Evolutionary conservation across 2,888 invertebrate species (phyloP), one percentile per base, ranked within the genome.

Genomic region (Rhagium mordax): DNA sequence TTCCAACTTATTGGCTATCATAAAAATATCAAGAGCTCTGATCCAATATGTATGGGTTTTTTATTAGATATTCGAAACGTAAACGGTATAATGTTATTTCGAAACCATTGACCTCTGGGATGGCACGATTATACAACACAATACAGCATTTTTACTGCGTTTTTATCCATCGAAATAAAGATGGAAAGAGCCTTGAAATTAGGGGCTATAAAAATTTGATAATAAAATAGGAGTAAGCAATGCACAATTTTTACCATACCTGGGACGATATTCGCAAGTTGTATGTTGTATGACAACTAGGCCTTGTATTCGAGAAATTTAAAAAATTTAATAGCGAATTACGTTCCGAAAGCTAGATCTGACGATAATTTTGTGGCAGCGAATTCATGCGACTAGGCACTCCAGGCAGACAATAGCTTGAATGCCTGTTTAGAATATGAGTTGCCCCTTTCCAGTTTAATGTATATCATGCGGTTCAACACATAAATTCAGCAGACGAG

Each of bases 1-100:
- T 51, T 51, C 64, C 64, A 51, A 64, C 64, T 49, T 64, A 64
- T 64, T 64, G 64, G 64, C 64, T 27, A 64, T 64, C 49, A 27
- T 64, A 64, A 64, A 61, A 64, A 18, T 64, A 64, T 64, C 27
- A 8, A 15, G 64, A 49, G 64, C 64, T 64, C 27, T 51, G 64
- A 64, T 64, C 51, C 64, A 29, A 64, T 64, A 64, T 51, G 27
- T 64, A 64, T 51, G 64, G 64, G 24, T 49, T 49, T 49, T 64
- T 64, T 64, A 64, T 64, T 64, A 47, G 47, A 62, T 51, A 49
- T 49, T n/a, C 64, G 1, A 27, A 15, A 64, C 64, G 64, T 49
- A 64, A 64, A 51, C 51, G 24, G 21, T 64, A 51, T 64, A 49
- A 29, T 51, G 49, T 64, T 64, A 64, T 64, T 48, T 51, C 49